Conservation (phyloP, 2,113 vertebrate species). For the Tachysurus fulvidraco region DNA sequence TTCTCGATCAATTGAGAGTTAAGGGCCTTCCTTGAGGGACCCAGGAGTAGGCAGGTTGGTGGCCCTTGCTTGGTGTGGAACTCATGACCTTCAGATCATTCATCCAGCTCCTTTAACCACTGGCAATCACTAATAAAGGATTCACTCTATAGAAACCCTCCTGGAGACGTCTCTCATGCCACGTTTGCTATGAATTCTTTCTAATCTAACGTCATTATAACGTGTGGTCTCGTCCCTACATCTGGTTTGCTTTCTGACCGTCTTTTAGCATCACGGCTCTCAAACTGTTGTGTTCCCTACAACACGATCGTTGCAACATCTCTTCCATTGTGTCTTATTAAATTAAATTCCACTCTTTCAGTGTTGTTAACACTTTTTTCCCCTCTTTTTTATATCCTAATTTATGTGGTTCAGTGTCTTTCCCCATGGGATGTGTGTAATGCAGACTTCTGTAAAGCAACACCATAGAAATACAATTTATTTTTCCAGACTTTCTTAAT, state of each 20-base stretch:
- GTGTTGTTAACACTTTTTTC: background rate
- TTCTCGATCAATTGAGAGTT: too few relatives aligned
- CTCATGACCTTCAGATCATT: too few relatives aligned
- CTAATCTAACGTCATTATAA: too few relatives aligned
- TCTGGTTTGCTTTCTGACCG: background rate
- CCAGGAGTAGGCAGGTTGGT: too few relatives aligned
- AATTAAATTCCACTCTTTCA: background rate
- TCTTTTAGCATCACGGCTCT: background rate
- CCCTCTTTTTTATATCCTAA: background rate
- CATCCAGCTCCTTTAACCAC: too few relatives aligned
- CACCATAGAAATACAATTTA: background rate
- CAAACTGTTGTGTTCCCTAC: background rate
- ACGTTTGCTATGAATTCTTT: background rate
- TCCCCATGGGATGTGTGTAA: background rate
- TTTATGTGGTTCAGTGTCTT: conserved; percentile 2
- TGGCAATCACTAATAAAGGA: too few relatives aligned
- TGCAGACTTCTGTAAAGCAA: background rate
- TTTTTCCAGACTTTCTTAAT: background rate
- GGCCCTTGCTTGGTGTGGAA: too few relatives aligned
- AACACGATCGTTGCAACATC: background rate
- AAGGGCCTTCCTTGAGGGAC: too few relatives aligned
- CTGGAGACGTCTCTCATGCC: background rate
- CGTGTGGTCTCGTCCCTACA: background rate
- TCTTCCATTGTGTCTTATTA: background rate
- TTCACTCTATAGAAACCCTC: background rate